A percentile compares a stretch with the other conserved stretches of the same genome.
Evolutionary conservation across 1,140 invertebrate species (phyloP).

Genomic region (Drosophila mayri): DNA sequence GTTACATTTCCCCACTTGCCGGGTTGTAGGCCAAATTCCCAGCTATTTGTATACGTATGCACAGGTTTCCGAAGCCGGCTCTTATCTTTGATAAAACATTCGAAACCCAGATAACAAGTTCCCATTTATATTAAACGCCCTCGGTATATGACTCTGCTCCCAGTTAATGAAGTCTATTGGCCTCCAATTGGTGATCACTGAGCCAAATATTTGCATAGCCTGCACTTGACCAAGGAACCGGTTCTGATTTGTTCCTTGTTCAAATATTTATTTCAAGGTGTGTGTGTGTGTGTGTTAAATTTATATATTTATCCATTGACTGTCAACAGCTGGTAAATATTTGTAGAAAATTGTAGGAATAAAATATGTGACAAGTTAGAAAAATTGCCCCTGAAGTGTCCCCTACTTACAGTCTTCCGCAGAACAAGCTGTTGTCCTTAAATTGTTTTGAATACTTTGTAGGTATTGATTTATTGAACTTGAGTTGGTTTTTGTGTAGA

Average conservation of each 20-base stretch:
- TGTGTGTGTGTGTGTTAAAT: background rate
- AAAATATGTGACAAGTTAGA: conserved; percentile 17
- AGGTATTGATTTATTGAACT: conserved; percentile 1
- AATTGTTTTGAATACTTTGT: conserved; percentile 4
- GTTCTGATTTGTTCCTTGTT: conserved; percentile 31
- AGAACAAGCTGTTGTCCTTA: conserved; percentile 8
- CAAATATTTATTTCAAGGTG: conserved; percentile 23
- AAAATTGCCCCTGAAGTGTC: conserved; percentile 3
- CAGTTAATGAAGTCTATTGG: conserved; percentile 33
- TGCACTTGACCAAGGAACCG: conserved; percentile 43
- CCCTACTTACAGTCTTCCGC: no score
- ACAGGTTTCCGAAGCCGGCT: conserved; percentile 21
- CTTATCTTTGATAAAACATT: conserved; percentile 39
- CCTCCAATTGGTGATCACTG: conserved; percentile 21
- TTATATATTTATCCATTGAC: conserved; percentile 3
- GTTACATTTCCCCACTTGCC: conserved; percentile 18
- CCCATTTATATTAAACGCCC: conserved; percentile 27
- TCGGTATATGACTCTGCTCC: conserved; percentile 19
- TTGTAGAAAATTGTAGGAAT: background rate
- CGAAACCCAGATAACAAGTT: conserved; percentile 28
- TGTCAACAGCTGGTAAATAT: conserved; percentile 32
- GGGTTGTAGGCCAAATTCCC: conserved; percentile 23
- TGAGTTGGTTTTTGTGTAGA: background rate
- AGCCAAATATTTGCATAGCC: conserved; percentile 40
- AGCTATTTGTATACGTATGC: conserved; percentile 16